Evolutionary conservation across 2,888 invertebrate species (phyloP), one percentile per base, ranked within the genome.

Genomic region (Slavum lentiscoides): DNA sequence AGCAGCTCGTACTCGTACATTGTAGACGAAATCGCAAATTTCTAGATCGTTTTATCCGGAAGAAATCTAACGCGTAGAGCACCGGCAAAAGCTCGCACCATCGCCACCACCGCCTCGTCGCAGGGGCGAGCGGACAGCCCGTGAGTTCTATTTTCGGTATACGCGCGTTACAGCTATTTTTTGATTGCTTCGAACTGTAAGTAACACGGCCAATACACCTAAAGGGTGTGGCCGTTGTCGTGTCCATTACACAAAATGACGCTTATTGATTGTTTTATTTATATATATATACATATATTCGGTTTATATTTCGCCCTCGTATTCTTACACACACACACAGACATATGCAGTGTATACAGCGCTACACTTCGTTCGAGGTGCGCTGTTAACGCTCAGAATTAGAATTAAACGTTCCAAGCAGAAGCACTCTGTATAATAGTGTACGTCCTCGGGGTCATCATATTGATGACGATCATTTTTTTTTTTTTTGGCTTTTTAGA

Each of bases 231-330:
- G 77, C 70, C 77, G 70, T 80, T 72, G 70, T 80, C 62, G 70
- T 80, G 70, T 80, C 77, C 77, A 80, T 80, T 80, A 80, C 77
- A 70, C 64, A 37, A 70, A 80, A 80, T 80, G 70, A 80, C 77
- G 77, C 53, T 80, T 80, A 80, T 80, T 80, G 77, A 80, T 80
- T 80, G 77, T 80, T 80, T 80, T 70, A 70, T 70, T 58, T 64
- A 62, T 62, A 76, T 17, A 76, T 17, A 62, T 49, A 74, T 69
- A 76, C 61, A 67, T 67, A 59, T 23, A 75, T 75, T 68, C n/a
- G 23, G 67, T 75, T 75, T 58, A 55, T 74, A 59, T 67, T 64
- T 73, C 23, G 19, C 23, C 53, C 53, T 30, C 43, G 53, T 58
- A 23, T 58, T 39, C 43, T 43, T 64, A 23, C 43, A 37, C 37